Evolutionary conservation across 2,888 invertebrate genomes (phyloP), one percentile per base, ranked within the genome.

Genomic region (Amiota communis): DNA sequence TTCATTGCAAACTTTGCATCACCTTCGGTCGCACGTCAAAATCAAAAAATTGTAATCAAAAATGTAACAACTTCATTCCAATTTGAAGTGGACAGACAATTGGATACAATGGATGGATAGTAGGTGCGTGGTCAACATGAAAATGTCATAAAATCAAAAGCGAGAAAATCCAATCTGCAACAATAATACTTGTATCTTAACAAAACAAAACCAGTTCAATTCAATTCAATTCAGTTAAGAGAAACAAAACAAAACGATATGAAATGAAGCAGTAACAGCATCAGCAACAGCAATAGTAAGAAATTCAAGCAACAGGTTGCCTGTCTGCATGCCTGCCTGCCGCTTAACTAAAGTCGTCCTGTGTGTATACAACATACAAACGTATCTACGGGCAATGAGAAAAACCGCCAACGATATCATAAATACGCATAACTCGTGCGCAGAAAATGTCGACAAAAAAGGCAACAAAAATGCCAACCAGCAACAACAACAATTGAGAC

Each of bases 391-490:
- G 76, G 78, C 78, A 82, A 84, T 49, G 20, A 64, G 69, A 70
- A 74, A 59, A 71, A 67, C 53, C 67, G 71, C 71, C n/a, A 56
- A 72, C 68, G 59, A 85, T 83, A 83, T 84, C 86, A 84, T 86
- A 84, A 84, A 83, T 85, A 84, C 84, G 84, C 86, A 84, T 86
- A 84, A 86, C 86, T 83, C 86, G 86, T 80, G 83, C 79, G 82
- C 86, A 84, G 83, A 83, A 83, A 36, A 86, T 82, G 86, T 83
- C 79, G 80, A 80, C 85, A 80, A 83, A 86, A 76, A 86, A 80
- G 83, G 86, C 75, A 83, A 80, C 36, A 80, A 71, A 78, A 83
- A 80, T 80, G 82, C 79, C 78, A 79, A 65, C 79, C 83, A 79
- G 80, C 83, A 82, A 82, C 84, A 78, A 76, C 6, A 36, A 36